These are phyloP conservation scores for Zaprionus davidi DNA, from an alignment of 1,140 invertebrate genomes.

Conservation along the genomic window DNA sequence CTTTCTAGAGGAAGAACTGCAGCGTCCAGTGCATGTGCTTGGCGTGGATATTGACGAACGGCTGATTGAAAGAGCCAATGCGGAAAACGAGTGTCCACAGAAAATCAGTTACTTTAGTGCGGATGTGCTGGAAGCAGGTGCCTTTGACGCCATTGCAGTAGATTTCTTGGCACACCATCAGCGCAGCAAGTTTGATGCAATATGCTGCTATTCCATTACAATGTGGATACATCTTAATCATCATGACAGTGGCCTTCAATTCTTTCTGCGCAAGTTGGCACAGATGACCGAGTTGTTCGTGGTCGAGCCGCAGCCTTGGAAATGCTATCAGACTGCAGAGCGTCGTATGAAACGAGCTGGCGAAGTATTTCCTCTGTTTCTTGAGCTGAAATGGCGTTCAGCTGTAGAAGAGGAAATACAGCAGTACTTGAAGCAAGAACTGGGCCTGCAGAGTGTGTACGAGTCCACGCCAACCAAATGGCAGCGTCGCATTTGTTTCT, in stretches of 20 bases:
- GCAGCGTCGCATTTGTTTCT: constrained; percentile 87
- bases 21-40: constrained; percentile 86
- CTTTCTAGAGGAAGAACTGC: constrained; percentile 48
- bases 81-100: constrained; percentile 83
- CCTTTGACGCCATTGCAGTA: constrained; percentile 77
- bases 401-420: constrained; percentile 87
- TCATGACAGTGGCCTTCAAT: constrained; percentile 88
- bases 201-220: constrained; percentile 92
- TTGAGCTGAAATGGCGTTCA: constrained; percentile 86
- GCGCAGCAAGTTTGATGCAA: constrained; percentile 87
- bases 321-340: constrained; percentile 90
- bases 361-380: constrained; percentile 87
- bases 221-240: constrained; percentile 95
- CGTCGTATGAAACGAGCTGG: constrained; percentile 88
- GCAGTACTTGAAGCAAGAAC: constrained; percentile 85
- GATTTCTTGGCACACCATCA: constrained; percentile 84
- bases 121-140: constrained; percentile 86
- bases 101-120: constrained; percentile 86
- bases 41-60: constrained; percentile 90
- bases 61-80: constrained; percentile 88
- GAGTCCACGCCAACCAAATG: constrained; percentile 87
- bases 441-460: constrained; percentile 85
- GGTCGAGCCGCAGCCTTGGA: constrained; percentile 93
- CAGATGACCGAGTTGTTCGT: constrained; percentile 86
- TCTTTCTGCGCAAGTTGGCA: constrained; percentile 87